These are phyloP conservation scores for Neomorphus geoffroyi DNA, from an alignment of 2,797 vertebrate genomes.

Conservation along the genomic window DNA sequence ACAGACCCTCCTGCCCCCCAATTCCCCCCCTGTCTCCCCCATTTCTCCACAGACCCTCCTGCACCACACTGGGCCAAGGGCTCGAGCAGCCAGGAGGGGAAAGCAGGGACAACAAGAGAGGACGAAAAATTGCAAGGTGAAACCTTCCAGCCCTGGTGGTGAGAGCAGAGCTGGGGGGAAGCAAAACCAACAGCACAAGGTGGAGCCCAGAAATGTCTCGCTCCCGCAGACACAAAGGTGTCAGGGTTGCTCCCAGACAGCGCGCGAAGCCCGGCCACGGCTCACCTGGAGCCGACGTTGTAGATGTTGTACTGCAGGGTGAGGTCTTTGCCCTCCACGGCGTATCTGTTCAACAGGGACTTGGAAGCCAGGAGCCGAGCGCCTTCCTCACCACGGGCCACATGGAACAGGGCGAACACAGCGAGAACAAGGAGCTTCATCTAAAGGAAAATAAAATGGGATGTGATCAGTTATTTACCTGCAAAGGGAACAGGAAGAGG, in stretches of 20 bases:
- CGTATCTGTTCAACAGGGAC: conserved; percentile 90
- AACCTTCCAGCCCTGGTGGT: not conserved
- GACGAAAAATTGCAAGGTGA: not conserved
- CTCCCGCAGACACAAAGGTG: too few species aligned
- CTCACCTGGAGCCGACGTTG: conserved; percentile 94
- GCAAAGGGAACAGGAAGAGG: too few species aligned
- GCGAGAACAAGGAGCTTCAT: conserved; percentile 78
- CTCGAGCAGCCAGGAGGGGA: not conserved
- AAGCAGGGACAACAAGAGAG: not conserved
- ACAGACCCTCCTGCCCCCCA: too few species aligned
- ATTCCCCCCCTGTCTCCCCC: too few species aligned
- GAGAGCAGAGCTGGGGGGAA: not conserved
- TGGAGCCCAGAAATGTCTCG: not conserved
- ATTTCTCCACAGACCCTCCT: too few species aligned
- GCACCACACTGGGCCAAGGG: too few species aligned
- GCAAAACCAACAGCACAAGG: not conserved
- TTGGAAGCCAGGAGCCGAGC: conserved; percentile 95
- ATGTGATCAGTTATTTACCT: too few species aligned
- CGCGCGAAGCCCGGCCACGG: not conserved
- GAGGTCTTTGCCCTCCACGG: conserved; percentile 92
- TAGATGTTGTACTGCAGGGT: conserved; percentile 97
- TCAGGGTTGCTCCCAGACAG: too few species aligned
- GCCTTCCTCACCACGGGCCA: conserved; percentile 84
- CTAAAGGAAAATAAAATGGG: too few species aligned
- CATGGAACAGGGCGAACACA: conserved; percentile 69